phyloP scores from a whole-genome alignment of 2,797 vertebrate genomes.

The Gambusia yucatana region DNA sequence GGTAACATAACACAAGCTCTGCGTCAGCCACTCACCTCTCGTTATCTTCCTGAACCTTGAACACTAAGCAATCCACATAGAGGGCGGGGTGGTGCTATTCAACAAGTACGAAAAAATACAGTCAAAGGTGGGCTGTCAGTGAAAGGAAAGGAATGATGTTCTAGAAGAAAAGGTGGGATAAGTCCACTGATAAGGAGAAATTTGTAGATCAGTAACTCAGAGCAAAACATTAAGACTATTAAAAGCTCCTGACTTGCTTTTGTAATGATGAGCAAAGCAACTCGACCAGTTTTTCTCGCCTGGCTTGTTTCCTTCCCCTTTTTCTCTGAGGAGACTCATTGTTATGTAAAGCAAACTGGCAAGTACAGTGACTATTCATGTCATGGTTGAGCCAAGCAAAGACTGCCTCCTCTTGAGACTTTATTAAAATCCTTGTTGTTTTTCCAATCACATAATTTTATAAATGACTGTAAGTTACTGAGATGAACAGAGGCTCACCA shows the following conservation, averaged over 20 bases:
- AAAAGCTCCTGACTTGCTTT: conserved; percentile 38
- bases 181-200: conserved; percentile 46
- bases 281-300: conserved; percentile 54
- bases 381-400: conserved; percentile 1
- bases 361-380: neutral
- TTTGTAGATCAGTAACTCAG: conserved; percentile 35
- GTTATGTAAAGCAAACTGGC: conserved; percentile 36
- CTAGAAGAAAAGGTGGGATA: conserved; percentile 38
- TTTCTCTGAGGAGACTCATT: neutral
- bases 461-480: conserved; percentile 3
- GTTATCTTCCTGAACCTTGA: conserved; percentile 83
- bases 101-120: conserved; percentile 65
- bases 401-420: neutral
- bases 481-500: conserved; percentile 11
- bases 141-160: conserved; percentile 24
- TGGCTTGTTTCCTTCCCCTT: conserved; percentile 53
- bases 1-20: conserved; percentile 81
- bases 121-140: conserved; percentile 31
- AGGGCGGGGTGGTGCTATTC: conserved; percentile 71
- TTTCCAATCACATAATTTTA: neutral
- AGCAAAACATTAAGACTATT: conserved; percentile 15
- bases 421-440: neutral
- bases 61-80: conserved; percentile 55
- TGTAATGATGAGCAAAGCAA: conserved; percentile 38
- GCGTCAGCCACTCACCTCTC: conserved; percentile 81